Evolutionary conservation across 2,113 vertebrate species (phyloP).

Genomic region (Callionymus lyra): DNA sequence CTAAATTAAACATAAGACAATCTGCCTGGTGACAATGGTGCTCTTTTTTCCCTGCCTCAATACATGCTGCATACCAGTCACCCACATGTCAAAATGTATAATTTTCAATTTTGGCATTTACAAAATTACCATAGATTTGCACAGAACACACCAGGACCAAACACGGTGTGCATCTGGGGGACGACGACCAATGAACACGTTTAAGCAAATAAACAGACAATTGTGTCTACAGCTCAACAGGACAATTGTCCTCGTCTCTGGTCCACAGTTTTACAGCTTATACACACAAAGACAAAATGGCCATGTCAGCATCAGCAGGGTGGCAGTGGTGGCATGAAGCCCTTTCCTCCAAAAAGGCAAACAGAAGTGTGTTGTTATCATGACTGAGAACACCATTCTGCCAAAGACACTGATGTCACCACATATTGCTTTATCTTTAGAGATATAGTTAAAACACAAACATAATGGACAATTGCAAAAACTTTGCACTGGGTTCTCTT

Average conservation of each 20-base stretch:
- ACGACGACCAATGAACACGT: conserved; percentile 36
- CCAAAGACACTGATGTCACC: conserved; percentile 46
- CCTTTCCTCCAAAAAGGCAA: conserved; percentile 62
- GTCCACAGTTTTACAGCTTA: conserved; percentile 44
- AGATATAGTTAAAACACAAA: conserved; percentile 37
- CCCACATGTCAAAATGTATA: conserved; percentile 24
- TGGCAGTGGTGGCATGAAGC: conserved; percentile 46
- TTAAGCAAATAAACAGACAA: conserved; percentile 54
- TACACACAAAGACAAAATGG: conserved; percentile 63
- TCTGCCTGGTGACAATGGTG: conserved; percentile 17
- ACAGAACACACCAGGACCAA: conserved; percentile 31
- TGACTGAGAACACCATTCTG: conserved; percentile 58
- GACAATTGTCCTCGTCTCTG: conserved; percentile 59
- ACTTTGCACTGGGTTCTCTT: conserved; percentile 7
- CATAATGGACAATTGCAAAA: conserved; percentile 54
- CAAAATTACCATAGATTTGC: conserved; percentile 15
- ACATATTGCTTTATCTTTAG: conserved; percentile 36
- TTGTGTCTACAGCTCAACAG: conserved; percentile 53
- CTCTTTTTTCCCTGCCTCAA: conserved; percentile 22
- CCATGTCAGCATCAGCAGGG: conserved; percentile 51
- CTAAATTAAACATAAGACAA: conserved; percentile 34
- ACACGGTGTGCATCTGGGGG: conserved; percentile 46
- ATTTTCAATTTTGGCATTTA: conserved; percentile 34
- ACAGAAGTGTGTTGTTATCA: conserved; percentile 63
- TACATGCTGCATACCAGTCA: conserved; percentile 12